Evolutionary conservation across 1,140 invertebrate genomes (phyloP).

Genomic region (Rhyzopertha dominica): DNA sequence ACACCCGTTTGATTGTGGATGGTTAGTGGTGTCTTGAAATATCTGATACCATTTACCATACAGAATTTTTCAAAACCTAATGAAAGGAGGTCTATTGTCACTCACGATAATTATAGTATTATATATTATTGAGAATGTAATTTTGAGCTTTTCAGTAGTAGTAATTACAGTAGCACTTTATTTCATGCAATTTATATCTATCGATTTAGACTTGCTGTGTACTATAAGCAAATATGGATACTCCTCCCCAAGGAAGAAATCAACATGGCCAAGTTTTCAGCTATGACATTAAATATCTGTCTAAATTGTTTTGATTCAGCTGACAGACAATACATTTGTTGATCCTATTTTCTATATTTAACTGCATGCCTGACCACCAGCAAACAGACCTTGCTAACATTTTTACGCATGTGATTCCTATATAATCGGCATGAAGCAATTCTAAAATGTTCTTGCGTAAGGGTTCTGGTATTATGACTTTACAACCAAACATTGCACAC

Average conservation of each 20-base stretch:
- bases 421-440: conserved; percentile 26
- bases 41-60: too few species aligned
- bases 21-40: too few species aligned
- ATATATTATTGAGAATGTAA: too few species aligned
- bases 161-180: too few species aligned
- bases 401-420: conserved; percentile 27
- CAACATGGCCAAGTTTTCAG: conserved; percentile 9
- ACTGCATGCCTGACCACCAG: conserved; percentile 27
- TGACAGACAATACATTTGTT: conserved; percentile 15
- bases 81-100: too few species aligned
- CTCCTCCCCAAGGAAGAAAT: conserved; percentile 10
- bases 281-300: conserved; percentile 6
- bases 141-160: too few species aligned
- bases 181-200: too few species aligned
- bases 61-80: too few species aligned
- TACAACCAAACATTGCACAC: conserved; percentile 17
- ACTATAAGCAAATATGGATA: conserved; percentile 6
- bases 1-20: too few species aligned
- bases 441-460: conserved; percentile 20
- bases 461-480: conserved; percentile 19
- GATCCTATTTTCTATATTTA: conserved; percentile 24
- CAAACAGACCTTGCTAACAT: conserved; percentile 20
- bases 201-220: conserved; percentile 6
- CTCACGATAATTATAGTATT: too few species aligned
- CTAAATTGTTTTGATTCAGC: neutral